Percentiles rank a stretch among this genome's conserved stretches.
Evolutionary conservation across 2,888 invertebrate genomes (phyloP).

Genomic region (Alloplasta piceator): DNA sequence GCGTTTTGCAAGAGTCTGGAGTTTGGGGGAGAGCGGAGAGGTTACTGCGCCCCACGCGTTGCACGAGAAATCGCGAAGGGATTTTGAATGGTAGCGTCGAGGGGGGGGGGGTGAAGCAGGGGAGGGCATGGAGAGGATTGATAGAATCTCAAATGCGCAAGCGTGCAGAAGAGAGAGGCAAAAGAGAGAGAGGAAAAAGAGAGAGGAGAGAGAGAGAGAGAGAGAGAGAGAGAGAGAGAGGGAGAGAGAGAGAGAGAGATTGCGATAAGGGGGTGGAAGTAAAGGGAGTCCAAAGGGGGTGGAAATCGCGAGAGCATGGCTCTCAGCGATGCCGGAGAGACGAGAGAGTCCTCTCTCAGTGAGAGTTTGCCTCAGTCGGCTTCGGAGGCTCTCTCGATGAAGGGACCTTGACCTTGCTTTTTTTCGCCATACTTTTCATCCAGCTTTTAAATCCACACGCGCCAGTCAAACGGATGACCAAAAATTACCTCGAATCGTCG

Average conservation of each 20-base stretch:
- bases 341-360: constrained; percentile 49
- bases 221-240: neutral
- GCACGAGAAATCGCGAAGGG: constrained; percentile 58
- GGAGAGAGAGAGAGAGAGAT: neutral
- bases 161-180: constrained; percentile 42
- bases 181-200: neutral
- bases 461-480: neutral
- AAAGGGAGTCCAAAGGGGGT: neutral
- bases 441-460: neutral
- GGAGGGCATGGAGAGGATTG: no score
- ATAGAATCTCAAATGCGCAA: constrained; percentile 39
- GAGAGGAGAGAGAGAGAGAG: constrained; percentile 1
- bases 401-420: constrained; percentile 61
- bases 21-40: neutral
- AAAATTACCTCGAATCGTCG: neutral
- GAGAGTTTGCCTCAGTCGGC: constrained; percentile 58
- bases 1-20: constrained; percentile 47
- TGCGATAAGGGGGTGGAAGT: neutral
- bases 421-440: constrained; percentile 11
- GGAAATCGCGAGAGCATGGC: constrained; percentile 58
- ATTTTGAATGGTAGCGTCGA: constrained; percentile 44
- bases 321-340: constrained; percentile 49
- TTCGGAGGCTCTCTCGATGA: constrained; percentile 54
- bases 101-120: constrained; percentile 32
- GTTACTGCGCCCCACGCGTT: neutral